Conservation (phyloP, 2,113 vertebrate species). For the Plectropomus leopardus region DNA sequence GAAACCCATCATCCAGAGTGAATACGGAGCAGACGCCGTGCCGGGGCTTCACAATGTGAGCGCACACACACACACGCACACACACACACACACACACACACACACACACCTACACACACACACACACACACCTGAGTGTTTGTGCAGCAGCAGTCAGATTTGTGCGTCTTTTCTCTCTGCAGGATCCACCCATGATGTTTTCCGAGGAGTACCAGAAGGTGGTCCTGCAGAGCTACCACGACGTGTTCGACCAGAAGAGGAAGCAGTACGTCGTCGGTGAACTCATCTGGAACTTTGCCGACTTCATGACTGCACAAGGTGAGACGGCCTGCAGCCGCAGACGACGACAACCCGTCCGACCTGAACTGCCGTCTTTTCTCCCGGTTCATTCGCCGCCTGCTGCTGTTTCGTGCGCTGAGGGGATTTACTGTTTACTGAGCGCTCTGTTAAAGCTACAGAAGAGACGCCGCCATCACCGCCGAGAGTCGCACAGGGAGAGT, state of each 20-base stretch:
- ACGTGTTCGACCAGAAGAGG: constrained; percentile 91
- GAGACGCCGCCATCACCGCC: no score
- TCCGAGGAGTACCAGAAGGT: constrained; percentile 93
- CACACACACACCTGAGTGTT: no score
- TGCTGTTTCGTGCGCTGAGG: background rate
- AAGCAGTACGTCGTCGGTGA: constrained; percentile 93
- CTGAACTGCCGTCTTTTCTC: background rate
- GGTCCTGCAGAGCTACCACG: constrained; percentile 89
- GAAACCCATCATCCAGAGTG: constrained; percentile 97
- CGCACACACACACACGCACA: no score
- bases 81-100: no score
- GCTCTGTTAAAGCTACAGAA: no score
- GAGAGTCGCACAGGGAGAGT: no score
- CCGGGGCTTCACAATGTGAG: constrained; percentile 91
- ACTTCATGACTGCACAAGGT: constrained; percentile 97
- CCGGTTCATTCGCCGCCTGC: background rate
- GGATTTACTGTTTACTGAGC: no score
- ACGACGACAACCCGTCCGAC: background rate
- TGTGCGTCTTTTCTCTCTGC: constrained; percentile 1
- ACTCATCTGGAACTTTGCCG: constrained; percentile 98
- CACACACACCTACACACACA: no score
- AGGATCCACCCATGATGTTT: constrained; percentile 98
- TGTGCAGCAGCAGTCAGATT: background rate
- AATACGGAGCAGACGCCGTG: constrained; percentile 93
- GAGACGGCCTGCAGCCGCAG: constrained; percentile 42